Conservation (phyloP, 2,888 invertebrate genomes). For the Andrena camellia region DNA sequence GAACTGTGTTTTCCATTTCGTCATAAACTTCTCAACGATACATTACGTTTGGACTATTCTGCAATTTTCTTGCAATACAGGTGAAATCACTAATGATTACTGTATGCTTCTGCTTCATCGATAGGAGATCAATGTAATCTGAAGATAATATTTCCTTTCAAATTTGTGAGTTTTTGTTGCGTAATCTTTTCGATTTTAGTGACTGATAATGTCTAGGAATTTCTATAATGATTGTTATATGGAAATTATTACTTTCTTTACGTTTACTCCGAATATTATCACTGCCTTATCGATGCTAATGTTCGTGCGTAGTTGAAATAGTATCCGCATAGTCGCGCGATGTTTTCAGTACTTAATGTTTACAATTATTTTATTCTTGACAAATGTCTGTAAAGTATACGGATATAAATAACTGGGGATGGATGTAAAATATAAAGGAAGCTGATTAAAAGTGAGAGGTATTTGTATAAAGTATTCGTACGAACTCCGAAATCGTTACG, state of each 20-base stretch:
- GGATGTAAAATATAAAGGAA: background rate
- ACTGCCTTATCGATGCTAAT: constrained; percentile 21
- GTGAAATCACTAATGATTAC: background rate
- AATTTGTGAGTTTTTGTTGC: background rate
- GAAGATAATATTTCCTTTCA: background rate
- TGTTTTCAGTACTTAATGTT: background rate
- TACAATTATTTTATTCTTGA: background rate
- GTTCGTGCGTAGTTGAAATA: background rate
- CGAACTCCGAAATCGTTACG: constrained; percentile 12
- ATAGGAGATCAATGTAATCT: background rate
- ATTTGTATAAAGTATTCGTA: background rate
- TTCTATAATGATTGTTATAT: background rate
- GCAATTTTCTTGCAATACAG: background rate
- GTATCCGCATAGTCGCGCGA: background rate
- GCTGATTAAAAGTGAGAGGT: background rate
- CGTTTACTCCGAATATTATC: background rate
- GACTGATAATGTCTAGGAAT: background rate
- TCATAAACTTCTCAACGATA: background rate
- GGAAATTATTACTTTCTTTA: background rate
- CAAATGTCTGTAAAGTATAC: background rate
- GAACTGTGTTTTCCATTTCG: background rate
- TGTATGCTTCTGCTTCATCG: background rate
- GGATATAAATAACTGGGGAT: background rate
- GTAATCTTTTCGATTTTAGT: background rate
- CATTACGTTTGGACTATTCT: background rate